Evolutionary conservation across 1,140 invertebrate genomes (phyloP), one percentile per base, ranked within the genome.

Genomic region (Batillaria attramentaria): DNA sequence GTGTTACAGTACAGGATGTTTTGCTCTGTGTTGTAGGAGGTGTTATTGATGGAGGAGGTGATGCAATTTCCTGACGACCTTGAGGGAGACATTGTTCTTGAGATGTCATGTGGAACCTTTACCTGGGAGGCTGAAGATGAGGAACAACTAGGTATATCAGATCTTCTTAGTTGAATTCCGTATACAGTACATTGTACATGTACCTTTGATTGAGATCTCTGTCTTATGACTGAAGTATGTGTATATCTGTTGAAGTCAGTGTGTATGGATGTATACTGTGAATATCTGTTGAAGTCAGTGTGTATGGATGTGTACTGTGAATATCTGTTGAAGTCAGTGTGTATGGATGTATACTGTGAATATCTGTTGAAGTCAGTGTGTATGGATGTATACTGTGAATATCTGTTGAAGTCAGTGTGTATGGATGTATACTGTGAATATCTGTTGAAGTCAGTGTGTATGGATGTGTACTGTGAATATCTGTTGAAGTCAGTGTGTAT

Each of bases 11-110:
- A n/a, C n/a, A n/a, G n/a, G n/a, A 60, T 4, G 6, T 24, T 20
- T 60, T 20, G 24, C 8, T 60, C 24, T 60, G 57, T 37, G 10
- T 78, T 79, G 28, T 20, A 83, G 82, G 79, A 83, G 69, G 72
- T 83, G 35, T 46, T 83, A 20, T 2, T 79, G 24, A 81, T 83
- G 82, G 79, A 80, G 37, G 79, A 83, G 42, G 69, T 81, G 20
- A 41, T n/a, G 42, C 62, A 10, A 18, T 73, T 75, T 62, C 20
- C 43, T 37, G 57, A 70, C n/a, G 57, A 78, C 62, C 28, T 62
- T 60, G 78, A 80, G 57, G 66, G 78, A 33, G 80, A 76, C 16
- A 43, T 78, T 3, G 74, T 72, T 28, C 72, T 84, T 20, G 54
- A 77, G 41, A 69, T 84, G 33, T 60, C 77, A 18, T 50, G 68